Base-by-base conservation (phyloP, 2,888 invertebrate genomes). In the Litoditis marina region DNA sequence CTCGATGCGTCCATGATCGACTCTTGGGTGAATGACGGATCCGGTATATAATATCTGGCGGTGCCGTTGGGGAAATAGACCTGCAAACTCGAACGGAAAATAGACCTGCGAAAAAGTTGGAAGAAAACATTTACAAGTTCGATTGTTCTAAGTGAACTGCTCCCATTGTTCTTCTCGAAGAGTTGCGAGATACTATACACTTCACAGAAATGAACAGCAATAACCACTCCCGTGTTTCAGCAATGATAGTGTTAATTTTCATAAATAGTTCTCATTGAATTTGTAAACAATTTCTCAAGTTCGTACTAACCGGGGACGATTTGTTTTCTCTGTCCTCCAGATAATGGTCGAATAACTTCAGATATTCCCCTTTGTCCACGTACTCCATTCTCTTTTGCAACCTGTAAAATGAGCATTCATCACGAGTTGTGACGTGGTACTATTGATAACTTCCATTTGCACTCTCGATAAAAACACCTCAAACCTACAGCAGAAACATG, bases 331-430 rank as follows among this genome's bases (percentile, higher is more conserved):
- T 61, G 36, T 49, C 2, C 1, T n/a, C 19, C 47, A 47, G 19
- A 25, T 55, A 47, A 32, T 8, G 28, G n/a, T 13, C 46, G 34
- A 32, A 61, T 22, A 55, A 54, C 13, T 30, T 32, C 16, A 61
- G 36, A 32, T 54, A 61, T 19, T 54, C 55, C 8, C 34, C 44
- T 47, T 55, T 50, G 30, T 59, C 59, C 28, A 50, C 32, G 31
- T 51, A 51, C 36, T 50, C 52, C 59, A 59, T 50, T 39, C 59
- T 49, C 16, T 42, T 36, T 51, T 59, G 59, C 34, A 59, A 52
- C 59, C 59, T 59, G 42, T 51, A 59, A 1, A n/a, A n/a, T n/a
- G n/a, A n/a, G n/a, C n/a, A n/a, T n/a, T n/a, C n/a, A n/a, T n/a
- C n/a, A n/a, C n/a, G n/a, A n/a, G n/a, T n/a, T n/a, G n/a, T n/a